These are phyloP conservation scores for Pandemis corylana DNA, from an alignment of 2,888 invertebrate genomes.

Conservation along the genomic window DNA sequence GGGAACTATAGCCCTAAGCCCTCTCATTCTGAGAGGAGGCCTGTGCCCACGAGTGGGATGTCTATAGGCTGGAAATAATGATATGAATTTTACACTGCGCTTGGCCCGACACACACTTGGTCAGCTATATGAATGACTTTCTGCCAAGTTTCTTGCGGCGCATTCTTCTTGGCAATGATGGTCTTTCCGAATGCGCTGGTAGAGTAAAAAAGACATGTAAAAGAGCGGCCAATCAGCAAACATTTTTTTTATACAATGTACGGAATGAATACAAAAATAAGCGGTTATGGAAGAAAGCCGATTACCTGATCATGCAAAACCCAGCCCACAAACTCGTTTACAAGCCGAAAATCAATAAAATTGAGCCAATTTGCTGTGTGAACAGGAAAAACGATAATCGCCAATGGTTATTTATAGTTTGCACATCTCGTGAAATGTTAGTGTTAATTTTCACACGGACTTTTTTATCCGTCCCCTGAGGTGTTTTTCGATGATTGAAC, in stretches of 20 bases:
- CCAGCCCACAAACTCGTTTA: conserved; percentile 36
- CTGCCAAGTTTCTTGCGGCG: no score
- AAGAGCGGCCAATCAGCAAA: no score
- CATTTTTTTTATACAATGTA: neutral
- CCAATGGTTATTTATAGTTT: conserved; percentile 19
- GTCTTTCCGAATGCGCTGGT: no score
- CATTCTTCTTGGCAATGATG: no score
- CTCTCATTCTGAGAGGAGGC: no score
- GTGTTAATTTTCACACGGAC: conserved; percentile 71
- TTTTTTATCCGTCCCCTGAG: conserved; percentile 62
- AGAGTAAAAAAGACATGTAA: no score
- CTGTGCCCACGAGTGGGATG: no score
- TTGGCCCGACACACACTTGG: no score
- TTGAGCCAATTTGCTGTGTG: conserved; percentile 40
- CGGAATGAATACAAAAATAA: conserved; percentile 3
- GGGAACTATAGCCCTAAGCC: no score
- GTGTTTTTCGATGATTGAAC: conserved; percentile 66
- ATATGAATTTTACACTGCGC: no score
- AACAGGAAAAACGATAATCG: conserved; percentile 34
- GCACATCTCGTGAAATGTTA: conserved; percentile 50
- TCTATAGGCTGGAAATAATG: no score
- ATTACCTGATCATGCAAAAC: conserved; percentile 25
- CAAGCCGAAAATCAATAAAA: conserved; percentile 42
- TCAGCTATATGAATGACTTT: no score
- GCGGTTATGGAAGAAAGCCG: conserved; percentile 28